Evolutionary conservation across 2,888 invertebrate genomes (phyloP).

Genomic region (Mythimna pallens): DNA sequence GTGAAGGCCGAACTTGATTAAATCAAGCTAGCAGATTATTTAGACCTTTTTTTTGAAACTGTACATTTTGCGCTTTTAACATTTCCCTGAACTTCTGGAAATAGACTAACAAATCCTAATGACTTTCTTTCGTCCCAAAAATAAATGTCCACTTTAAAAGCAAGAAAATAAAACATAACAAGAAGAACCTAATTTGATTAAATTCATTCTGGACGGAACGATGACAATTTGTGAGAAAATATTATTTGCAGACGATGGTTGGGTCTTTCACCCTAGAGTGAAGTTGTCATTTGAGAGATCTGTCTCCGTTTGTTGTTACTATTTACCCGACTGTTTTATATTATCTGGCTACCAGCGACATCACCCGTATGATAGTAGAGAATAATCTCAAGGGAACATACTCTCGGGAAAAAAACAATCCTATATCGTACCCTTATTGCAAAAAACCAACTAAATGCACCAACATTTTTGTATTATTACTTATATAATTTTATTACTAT

Average conservation of each 20-base stretch:
- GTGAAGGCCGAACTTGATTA: no score
- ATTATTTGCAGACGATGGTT: slow-evolving; percentile 27
- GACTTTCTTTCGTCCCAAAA: not conserved
- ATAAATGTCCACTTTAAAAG: slow-evolving; percentile 17
- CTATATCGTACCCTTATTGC: no score
- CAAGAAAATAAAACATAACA: slow-evolving; percentile 27
- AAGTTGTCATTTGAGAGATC: slow-evolving; percentile 19
- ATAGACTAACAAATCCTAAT: not conserved
- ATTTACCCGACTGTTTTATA: slow-evolving; percentile 2
- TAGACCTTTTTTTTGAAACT: no score
- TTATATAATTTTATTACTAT: no score
- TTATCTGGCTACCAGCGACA: no score
- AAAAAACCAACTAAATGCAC: no score
- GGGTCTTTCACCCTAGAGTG: slow-evolving; percentile 18
- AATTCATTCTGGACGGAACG: slow-evolving; percentile 22
- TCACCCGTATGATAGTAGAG: no score
- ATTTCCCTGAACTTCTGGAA: slow-evolving; percentile 3
- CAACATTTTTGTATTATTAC: no score
- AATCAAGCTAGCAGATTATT: no score
- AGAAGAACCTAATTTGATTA: slow-evolving; percentile 33
- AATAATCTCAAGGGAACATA: no score
- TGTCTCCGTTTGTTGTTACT: slow-evolving; percentile 23
- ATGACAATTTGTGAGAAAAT: slow-evolving; percentile 46
- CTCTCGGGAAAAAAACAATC: no score
- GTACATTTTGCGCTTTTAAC: not conserved